Conservation (phyloP, 2,113 vertebrate species). For the Percopsis transmontana region DNA sequence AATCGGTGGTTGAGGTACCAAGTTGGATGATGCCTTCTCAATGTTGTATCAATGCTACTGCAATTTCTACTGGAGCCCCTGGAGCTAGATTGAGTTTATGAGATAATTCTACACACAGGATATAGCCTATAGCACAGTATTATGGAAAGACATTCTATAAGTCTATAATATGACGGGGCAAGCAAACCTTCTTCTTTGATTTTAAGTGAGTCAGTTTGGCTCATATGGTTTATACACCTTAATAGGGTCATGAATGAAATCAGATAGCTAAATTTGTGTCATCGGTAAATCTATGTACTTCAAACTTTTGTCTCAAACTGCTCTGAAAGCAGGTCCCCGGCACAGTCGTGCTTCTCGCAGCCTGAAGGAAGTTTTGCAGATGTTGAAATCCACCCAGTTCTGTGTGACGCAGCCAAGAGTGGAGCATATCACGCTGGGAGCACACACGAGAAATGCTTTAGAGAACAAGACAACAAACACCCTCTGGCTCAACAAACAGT, state of each 20-base stretch:
- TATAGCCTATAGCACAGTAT: constrained; percentile 16
- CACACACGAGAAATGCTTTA: constrained; percentile 36
- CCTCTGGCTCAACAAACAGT: constrained; percentile 38
- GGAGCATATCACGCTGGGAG: constrained; percentile 26
- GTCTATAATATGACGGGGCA: constrained; percentile 2
- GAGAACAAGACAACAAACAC: constrained; percentile 37
- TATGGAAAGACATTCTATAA: constrained; percentile 18
- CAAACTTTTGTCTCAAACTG: not conserved
- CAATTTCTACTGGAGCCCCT: constrained; percentile 41
- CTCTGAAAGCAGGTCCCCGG: constrained; percentile 1
- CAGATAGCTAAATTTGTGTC: constrained; percentile 1
- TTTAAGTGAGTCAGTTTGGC: not conserved
- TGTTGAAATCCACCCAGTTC: constrained; percentile 32
- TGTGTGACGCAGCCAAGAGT: constrained; percentile 2
- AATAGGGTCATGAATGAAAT: not conserved
- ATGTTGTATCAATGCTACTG: constrained; percentile 31
- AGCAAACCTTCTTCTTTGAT: constrained; percentile 7
- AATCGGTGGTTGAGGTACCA: no score
- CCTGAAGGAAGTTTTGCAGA: constrained; percentile 30
- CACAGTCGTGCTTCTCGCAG: not conserved
- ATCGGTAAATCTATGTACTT: not conserved
- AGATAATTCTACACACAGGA: constrained; percentile 35
- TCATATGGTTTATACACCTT: not conserved
- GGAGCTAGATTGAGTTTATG: constrained; percentile 24
- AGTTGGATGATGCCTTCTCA: constrained; percentile 36